A percentile compares a stretch with the other conserved stretches of the same genome.
Evolutionary conservation across 1,140 invertebrate genomes (phyloP).

Genomic region (Eurosta solidaginis): DNA sequence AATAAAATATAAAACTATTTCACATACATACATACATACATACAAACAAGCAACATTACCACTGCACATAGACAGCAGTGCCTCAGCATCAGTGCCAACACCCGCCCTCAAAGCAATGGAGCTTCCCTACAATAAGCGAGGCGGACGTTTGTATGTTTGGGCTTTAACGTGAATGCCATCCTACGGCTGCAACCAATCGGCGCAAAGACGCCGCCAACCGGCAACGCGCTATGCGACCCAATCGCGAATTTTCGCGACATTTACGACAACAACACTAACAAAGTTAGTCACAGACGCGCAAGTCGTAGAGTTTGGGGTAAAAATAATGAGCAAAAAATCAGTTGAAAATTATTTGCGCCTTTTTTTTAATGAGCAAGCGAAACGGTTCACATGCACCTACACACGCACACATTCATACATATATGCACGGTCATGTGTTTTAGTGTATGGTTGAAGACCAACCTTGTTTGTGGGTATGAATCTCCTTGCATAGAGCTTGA

Average conservation of each 20-base stretch:
- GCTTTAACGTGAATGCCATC: not conserved
- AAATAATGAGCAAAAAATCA: conserved; percentile 28
- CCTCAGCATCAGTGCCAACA: not conserved
- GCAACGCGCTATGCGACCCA: not conserved
- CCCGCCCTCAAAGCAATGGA: not conserved
- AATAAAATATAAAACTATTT: not conserved
- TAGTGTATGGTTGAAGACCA: not conserved
- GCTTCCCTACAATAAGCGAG: not conserved
- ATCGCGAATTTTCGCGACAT: conserved; percentile 26
- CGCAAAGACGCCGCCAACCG: not conserved
- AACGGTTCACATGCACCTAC: too few relatives aligned
- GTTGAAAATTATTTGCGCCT: conserved; percentile 14
- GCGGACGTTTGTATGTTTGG: not conserved
- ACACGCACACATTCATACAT: not conserved
- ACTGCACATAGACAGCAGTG: not conserved
- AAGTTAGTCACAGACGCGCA: not conserved
- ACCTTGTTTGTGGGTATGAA: not conserved
- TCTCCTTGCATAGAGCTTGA: not conserved
- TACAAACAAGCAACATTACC: not conserved
- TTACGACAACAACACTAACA: not conserved
- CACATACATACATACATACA: not conserved
- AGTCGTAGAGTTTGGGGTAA: not conserved
- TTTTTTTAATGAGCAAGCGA: conserved; percentile 26
- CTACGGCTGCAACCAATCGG: conserved; percentile 14
- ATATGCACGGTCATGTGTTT: not conserved